Conservation (phyloP, 2,113 vertebrate genomes). For the Pelmatolapia mariae region DNA sequence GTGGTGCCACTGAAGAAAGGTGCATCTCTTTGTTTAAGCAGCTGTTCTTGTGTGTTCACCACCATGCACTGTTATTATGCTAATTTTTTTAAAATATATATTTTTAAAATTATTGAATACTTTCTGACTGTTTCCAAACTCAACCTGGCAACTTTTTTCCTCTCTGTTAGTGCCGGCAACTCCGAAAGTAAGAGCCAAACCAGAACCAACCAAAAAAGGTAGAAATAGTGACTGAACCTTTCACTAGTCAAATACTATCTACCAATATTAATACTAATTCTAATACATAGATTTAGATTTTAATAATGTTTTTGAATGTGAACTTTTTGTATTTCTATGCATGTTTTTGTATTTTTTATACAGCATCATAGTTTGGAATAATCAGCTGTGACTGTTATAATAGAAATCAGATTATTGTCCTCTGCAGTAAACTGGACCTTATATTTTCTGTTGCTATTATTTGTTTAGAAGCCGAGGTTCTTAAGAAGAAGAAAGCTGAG, state of each 20-base stretch:
- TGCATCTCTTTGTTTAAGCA: background rate
- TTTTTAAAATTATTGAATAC: background rate
- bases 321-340: background rate
- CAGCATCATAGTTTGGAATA: background rate
- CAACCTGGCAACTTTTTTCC: background rate
- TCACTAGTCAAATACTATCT: background rate
- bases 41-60: background rate
- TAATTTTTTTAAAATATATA: background rate
- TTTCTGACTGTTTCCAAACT: background rate
- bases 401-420: background rate
- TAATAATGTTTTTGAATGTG: background rate
- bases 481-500: slow-evolving; percentile 34
- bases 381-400: background rate
- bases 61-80: background rate
- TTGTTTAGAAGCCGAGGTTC: background rate
- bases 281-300: background rate
- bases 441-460: background rate
- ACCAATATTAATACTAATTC: background rate
- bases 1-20: slow-evolving; percentile 47
- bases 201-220: slow-evolving; percentile 38
- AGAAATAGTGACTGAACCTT: background rate
- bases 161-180: background rate
- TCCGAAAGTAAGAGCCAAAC: slow-evolving; percentile 41
- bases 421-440: background rate
- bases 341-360: background rate